Evolutionary conservation across 92 coral and sea anemone species (phyloP).

Genomic region (Parazoanthus swiftii): DNA sequence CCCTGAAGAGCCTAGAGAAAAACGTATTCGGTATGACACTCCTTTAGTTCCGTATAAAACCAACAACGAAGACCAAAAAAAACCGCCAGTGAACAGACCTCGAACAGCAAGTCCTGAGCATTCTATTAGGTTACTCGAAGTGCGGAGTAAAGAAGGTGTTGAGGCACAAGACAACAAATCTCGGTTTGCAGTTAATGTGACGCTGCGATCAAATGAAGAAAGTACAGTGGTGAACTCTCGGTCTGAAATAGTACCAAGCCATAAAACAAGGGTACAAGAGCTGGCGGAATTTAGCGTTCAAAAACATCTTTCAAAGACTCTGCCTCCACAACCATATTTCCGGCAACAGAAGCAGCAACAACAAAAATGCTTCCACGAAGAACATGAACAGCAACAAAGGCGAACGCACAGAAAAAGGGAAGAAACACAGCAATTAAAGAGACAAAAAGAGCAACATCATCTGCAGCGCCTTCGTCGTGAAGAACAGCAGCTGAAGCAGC

Average conservation of each 20-base stretch:
- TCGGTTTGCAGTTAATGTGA: constrained; percentile 5
- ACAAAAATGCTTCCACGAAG: background rate
- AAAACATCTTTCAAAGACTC: constrained; percentile 22
- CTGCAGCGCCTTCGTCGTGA: constrained; percentile 42
- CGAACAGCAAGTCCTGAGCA: background rate
- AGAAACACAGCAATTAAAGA: constrained; percentile 27
- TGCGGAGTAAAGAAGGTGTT: background rate
- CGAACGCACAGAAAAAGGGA: constrained; percentile 19
- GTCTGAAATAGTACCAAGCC: background rate
- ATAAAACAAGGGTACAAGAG: constrained; percentile 11
- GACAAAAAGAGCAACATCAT: constrained; percentile 38
- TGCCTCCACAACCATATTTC: background rate
- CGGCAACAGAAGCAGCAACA: background rate
- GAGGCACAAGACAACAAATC: background rate
- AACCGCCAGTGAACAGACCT: background rate
- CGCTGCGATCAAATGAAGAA: constrained; percentile 21
- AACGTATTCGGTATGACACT: background rate
- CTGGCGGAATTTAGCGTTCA: constrained; percentile 35
- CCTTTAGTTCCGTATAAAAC: background rate
- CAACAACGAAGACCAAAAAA: background rate
- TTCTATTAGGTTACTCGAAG: constrained; percentile 12
- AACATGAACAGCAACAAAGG: constrained; percentile 24
- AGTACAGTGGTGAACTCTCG: background rate
- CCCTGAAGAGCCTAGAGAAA: constrained; percentile 25
- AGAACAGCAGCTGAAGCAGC: constrained; percentile 39